Evolutionary conservation across 2,113 vertebrate species (phyloP).

Genomic region (Tupaia tana): DNA sequence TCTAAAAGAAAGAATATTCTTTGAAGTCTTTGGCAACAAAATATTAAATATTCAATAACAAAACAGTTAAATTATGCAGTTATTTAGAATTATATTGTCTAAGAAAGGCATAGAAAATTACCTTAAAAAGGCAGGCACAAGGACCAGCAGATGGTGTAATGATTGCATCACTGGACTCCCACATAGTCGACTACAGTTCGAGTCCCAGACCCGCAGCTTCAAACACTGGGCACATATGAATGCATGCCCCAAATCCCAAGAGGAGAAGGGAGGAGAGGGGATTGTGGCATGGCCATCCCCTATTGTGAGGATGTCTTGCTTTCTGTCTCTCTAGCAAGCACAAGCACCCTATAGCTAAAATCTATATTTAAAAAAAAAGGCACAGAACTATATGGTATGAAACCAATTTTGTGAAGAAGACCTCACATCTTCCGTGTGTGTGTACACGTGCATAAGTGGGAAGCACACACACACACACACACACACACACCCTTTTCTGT

Average conservation of each 20-base stretch:
- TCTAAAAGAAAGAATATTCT: background rate
- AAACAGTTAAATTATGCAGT: background rate
- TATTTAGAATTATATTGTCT: background rate
- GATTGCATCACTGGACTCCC: no score
- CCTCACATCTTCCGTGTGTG: background rate
- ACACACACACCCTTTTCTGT: background rate
- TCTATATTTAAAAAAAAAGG: background rate
- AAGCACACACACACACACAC: no score
- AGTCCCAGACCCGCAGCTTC: no score
- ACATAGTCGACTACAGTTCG: no score
- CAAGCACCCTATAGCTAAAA: no score
- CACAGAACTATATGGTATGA: background rate
- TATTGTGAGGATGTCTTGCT: no score
- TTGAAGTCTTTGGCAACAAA: background rate
- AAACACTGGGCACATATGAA: no score
- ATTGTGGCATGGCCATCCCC: no score
- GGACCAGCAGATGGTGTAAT: no score
- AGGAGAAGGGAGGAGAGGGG: no score
- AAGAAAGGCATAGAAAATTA: background rate
- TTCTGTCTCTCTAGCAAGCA: no score
- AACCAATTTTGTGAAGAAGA: background rate
- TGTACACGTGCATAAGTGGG: accelerated
- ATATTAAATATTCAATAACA: background rate
- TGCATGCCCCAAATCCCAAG: no score
- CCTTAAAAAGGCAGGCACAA: background rate